These are phyloP conservation scores for Panthera tigris DNA, from an alignment of 2,113 vertebrate species.

Conservation along the genomic window DNA sequence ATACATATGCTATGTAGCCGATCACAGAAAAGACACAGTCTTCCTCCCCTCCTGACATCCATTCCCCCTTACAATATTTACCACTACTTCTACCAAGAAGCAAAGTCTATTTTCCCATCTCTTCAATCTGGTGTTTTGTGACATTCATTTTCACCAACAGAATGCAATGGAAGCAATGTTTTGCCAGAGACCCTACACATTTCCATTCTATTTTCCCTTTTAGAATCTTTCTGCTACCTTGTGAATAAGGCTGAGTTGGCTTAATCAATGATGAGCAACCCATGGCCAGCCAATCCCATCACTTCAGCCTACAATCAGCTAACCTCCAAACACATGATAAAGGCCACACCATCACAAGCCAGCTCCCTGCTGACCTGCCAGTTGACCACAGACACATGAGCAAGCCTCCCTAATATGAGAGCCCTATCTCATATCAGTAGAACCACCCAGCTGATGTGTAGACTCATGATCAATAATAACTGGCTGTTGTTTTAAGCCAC, in stretches of 20 bases:
- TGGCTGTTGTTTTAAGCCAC: background rate
- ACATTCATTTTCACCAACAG: background rate
- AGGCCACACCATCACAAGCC: background rate
- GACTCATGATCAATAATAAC: background rate
- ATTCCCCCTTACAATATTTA: background rate
- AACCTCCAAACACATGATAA: constrained; percentile 29
- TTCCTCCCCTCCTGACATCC: background rate
- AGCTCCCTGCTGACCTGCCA: background rate
- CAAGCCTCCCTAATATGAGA: background rate
- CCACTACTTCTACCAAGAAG: background rate
- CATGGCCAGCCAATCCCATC: background rate
- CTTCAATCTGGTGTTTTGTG: background rate
- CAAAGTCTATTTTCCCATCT: background rate
- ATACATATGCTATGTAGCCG: background rate
- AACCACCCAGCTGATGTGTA: background rate
- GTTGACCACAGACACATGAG: background rate
- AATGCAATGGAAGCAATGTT: background rate
- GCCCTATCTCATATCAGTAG: background rate
- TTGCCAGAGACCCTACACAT: background rate
- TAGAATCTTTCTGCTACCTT: background rate
- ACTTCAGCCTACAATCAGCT: constrained; percentile 12
- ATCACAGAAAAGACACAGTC: background rate
- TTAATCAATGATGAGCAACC: background rate
- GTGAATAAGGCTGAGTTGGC: background rate
- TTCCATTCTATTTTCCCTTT: background rate